Conservation (phyloP, 1,140 invertebrate genomes). For the Homalodisca vitripennis region DNA sequence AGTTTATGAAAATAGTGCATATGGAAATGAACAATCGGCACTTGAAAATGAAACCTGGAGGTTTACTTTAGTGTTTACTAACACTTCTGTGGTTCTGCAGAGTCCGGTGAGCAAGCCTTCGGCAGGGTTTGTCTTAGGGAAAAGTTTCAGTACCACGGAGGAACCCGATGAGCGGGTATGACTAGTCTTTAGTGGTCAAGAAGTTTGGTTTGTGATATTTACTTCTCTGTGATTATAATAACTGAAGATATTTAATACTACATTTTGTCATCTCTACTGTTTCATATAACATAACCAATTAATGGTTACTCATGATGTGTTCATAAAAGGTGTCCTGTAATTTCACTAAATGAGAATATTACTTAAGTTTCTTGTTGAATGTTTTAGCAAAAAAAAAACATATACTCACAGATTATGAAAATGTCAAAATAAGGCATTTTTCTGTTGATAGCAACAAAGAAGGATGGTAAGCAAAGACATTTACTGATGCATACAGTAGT, state of each 20-base stretch:
- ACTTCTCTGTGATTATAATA: conserved; percentile 20
- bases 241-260: neutral
- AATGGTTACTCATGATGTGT: neutral
- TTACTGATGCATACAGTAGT: too few relatives aligned
- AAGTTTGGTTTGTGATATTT: conserved; percentile 43
- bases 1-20: conserved; percentile 90
- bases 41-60: conserved; percentile 75
- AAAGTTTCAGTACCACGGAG: conserved; percentile 34
- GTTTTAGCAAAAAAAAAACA: too few relatives aligned
- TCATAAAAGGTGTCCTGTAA: neutral
- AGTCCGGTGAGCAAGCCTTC: conserved; percentile 41
- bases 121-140: conserved; percentile 24
- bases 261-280: conserved; percentile 2
- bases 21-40: conserved; percentile 91
- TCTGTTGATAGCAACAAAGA: too few relatives aligned
- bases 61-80: conserved; percentile 65
- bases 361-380: too few relatives aligned
- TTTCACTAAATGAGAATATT: too few relatives aligned
- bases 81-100: conserved; percentile 50
- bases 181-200: conserved; percentile 49
- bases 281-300: neutral
- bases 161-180: conserved; percentile 49
- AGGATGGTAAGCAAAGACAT: too few relatives aligned
- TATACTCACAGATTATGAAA: too few relatives aligned
- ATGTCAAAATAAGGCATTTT: too few relatives aligned